These are phyloP conservation scores for Oreonectes daqikongensis DNA, from an alignment of 2,797 vertebrate species.

Conservation along the genomic window DNA sequence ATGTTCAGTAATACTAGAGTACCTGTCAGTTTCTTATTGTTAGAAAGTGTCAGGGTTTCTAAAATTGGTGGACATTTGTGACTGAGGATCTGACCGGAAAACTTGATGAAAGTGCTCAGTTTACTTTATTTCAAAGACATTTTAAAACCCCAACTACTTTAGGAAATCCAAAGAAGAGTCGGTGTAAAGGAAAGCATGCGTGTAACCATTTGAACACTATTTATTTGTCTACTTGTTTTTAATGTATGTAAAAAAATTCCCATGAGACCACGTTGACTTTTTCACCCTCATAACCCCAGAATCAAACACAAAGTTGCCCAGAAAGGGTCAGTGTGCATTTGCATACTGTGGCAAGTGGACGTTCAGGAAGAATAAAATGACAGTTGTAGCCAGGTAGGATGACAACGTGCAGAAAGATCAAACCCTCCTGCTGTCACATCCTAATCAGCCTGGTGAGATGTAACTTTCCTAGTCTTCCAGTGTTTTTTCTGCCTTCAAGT, in stretches of 20 bases:
- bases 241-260: neutral
- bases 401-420: neutral
- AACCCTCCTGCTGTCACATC: neutral
- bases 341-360: neutral
- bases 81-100: neutral
- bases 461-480: neutral
- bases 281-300: neutral
- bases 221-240: neutral
- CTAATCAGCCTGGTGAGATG: slow-evolving; percentile 1
- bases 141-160: neutral
- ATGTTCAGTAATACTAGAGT: neutral
- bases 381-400: neutral
- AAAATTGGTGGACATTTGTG: neutral
- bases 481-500: slow-evolving; percentile 8
- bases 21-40: neutral
- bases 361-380: neutral
- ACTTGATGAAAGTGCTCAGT: neutral
- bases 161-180: neutral
- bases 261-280: neutral
- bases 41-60: neutral
- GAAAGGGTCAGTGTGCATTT: neutral
- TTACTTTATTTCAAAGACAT: neutral
- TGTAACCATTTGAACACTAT: neutral
- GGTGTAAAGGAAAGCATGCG: neutral
- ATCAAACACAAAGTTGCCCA: neutral